Evolutionary conservation across 2,888 invertebrate genomes (phyloP).

Genomic region (Oxycera nigricornis): DNA sequence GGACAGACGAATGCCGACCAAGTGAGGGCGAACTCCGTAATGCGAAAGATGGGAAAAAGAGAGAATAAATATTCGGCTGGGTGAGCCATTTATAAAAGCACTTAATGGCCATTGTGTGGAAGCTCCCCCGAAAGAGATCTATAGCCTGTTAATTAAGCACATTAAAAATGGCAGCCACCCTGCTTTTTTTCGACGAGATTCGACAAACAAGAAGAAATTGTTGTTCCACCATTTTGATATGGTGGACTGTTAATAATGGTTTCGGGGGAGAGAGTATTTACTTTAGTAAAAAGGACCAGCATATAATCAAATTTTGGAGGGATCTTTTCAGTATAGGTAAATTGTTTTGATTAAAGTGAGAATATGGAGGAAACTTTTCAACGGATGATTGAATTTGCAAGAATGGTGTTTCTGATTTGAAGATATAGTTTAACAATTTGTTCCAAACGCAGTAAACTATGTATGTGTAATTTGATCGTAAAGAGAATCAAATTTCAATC

Average conservation of each 20-base stretch:
- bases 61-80: slow-evolving; percentile 45
- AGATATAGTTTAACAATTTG: no score
- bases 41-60: slow-evolving; percentile 30
- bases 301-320: no score
- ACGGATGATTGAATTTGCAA: no score
- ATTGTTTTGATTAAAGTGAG: no score
- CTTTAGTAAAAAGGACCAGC: not conserved
- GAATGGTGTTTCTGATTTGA: no score
- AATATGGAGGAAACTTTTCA: no score
- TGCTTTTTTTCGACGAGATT: slow-evolving; percentile 13
- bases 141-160: slow-evolving; percentile 48
- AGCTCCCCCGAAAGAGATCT: slow-evolving; percentile 43
- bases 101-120: slow-evolving; percentile 44
- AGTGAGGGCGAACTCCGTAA: not conserved
- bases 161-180: slow-evolving; percentile 46
- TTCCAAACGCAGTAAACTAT: no score
- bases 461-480: no score
- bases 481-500: no score
- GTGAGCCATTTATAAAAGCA: slow-evolving; percentile 46
- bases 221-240: slow-evolving; percentile 25
- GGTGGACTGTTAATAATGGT: slow-evolving; percentile 7
- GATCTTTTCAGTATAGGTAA: no score
- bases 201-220: not conserved
- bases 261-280: not conserved
- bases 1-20: slow-evolving; percentile 7